Evolutionary conservation across 2,113 vertebrate genomes (phyloP).

Genomic region (Falco punctatus): DNA sequence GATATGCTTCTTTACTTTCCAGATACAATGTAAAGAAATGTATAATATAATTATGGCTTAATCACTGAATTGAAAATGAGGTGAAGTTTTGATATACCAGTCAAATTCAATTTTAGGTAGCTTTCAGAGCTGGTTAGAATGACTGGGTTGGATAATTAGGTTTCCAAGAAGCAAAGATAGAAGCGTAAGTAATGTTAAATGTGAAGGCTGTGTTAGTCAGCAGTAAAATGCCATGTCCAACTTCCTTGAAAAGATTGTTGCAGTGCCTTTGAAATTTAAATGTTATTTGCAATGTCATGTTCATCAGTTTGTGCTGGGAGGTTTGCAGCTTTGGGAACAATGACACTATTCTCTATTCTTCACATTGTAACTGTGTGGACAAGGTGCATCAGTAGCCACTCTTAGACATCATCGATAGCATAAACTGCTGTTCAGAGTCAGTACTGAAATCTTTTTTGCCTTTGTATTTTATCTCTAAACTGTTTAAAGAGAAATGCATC

Average conservation of each 20-base stretch:
- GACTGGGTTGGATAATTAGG: neutral
- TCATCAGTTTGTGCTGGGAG: neutral
- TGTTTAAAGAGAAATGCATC: neutral
- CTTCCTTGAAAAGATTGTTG: neutral
- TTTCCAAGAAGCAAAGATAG: neutral
- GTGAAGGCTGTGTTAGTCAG: neutral
- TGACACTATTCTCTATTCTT: neutral
- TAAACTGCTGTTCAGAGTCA: neutral
- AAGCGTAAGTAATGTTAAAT: neutral
- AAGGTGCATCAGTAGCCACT: neutral
- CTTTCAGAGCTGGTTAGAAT: conserved; percentile 17
- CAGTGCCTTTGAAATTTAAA: neutral
- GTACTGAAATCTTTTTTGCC: neutral
- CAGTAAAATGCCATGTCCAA: neutral
- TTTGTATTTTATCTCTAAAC: neutral
- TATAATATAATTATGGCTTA: neutral
- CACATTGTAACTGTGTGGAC: neutral
- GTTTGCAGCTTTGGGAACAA: neutral
- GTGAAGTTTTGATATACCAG: neutral
- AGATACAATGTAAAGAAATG: neutral
- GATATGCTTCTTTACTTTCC: neutral
- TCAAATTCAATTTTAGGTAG: neutral
- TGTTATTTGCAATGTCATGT: neutral
- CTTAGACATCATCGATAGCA: neutral
- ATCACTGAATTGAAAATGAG: neutral